Base-by-base conservation (phyloP, 2,888 invertebrate genomes). In the Trachelus tabidus region DNA sequence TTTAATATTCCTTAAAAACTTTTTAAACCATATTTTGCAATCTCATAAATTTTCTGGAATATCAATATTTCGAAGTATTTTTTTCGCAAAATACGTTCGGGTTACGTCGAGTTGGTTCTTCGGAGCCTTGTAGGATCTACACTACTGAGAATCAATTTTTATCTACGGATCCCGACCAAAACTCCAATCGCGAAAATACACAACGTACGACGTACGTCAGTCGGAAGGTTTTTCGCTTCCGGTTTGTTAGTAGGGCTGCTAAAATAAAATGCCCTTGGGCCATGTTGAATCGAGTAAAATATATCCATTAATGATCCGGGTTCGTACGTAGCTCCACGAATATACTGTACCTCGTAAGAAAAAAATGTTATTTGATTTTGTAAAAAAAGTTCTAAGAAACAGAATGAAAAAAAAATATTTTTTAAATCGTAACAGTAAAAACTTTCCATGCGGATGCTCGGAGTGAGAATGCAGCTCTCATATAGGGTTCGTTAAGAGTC, bases 211-310 rank as follows among this genome's bases (percentile, higher is more conserved):
- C 23, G 56, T 56, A 56, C 56, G 56, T 56, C 56, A 23, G 56
- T 23, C 56, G 23, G 23, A 56, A 23, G 23, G 23, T 56, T 56
- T 56, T 23, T 23, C 71, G 71, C 12, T 71, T 71, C 71, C 71
- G 71, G 71, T 71, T 71, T 23, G 31, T 31, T 34, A 71, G 33
- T 76, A 78, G 78, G 78, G 75, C 78, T 68, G 78, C 78, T 75
- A 78, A 78, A 78, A 78, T 78, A 78, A 78, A 75, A 73, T 76
- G 78, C 78, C 78, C 78, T 78, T 78, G 78, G 77, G 76, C 71
- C 75, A 69, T 35, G 75, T 77, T 75, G 69, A 34, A 75, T 69
- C 15, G 23, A 34, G 71, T 31, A 71, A 56, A 56, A 56, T 56
- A 23, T 56, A 56, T 56, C 56, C 56, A 56, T 56, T 56, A 23